These are phyloP conservation scores for Pristiophorus japonicus DNA, from an alignment of 2,113 vertebrate genomes.

Conservation along the genomic window DNA sequence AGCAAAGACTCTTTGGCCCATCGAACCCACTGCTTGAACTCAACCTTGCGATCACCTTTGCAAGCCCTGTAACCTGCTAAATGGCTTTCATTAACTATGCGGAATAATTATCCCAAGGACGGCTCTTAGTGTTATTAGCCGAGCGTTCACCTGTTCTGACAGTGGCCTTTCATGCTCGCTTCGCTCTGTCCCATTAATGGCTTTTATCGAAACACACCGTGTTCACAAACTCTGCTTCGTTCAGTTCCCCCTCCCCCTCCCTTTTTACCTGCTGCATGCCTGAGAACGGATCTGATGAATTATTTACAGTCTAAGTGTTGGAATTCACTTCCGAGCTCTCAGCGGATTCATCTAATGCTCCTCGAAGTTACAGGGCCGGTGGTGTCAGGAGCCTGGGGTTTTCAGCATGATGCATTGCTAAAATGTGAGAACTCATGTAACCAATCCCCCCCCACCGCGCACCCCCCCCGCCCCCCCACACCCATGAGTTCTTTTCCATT, in stretches of 20 bases:
- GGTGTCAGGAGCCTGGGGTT: neutral
- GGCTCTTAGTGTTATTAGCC: neutral
- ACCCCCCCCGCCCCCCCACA: too few relatives aligned
- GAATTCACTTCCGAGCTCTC: neutral
- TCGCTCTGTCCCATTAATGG: neutral
- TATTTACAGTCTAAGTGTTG: neutral
- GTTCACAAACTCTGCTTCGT: neutral
- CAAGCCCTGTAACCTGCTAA: neutral
- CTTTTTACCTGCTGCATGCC: neutral
- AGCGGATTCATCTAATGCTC: neutral
- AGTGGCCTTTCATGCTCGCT: neutral
- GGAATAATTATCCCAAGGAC: neutral
- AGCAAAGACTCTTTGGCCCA: neutral
- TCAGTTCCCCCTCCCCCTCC: neutral
- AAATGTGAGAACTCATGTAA: neutral
- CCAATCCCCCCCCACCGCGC: too few relatives aligned
- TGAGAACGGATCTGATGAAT: neutral
- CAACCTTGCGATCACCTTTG: neutral
- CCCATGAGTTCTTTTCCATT: neutral
- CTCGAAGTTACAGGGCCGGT: neutral
- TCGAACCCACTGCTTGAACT: neutral
- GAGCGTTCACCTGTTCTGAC: neutral
- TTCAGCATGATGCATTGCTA: neutral
- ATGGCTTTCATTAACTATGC: neutral
- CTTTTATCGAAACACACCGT: neutral